A percentile compares a stretch with the other conserved stretches of the same genome.
These are phyloP conservation scores for Phylloscopus trochilus DNA, from an alignment of 2,113 vertebrate genomes.

Conservation along the genomic window DNA sequence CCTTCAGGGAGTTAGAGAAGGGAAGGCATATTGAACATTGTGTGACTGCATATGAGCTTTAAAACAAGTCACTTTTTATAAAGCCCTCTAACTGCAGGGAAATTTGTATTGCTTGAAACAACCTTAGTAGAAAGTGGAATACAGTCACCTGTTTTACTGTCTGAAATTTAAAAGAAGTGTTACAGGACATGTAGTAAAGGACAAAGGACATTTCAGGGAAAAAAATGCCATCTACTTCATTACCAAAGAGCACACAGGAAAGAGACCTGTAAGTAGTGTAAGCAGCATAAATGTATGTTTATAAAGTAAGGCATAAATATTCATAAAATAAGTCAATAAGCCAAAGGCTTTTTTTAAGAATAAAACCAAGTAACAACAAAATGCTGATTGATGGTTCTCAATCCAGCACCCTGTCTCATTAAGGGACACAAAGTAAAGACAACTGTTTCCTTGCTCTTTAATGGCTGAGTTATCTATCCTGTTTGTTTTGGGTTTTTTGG, in stretches of 20 bases:
- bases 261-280: not conserved
- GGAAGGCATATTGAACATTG: not conserved
- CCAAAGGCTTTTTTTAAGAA: not conserved
- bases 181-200: not conserved
- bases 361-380: not conserved
- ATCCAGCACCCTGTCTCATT: not conserved
- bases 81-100: not conserved
- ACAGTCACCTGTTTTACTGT: not conserved
- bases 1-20: not conserved
- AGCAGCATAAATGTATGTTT: not conserved
- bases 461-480: not conserved
- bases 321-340: not conserved
- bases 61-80: not conserved
- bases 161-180: not conserved
- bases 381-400: not conserved
- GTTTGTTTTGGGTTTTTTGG: not conserved
- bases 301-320: not conserved
- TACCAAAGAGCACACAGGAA: not conserved
- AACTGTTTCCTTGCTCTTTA: not conserved
- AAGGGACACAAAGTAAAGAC: not conserved
- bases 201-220: not conserved
- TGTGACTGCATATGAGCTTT: not conserved
- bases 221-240: not conserved
- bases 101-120: not conserved
- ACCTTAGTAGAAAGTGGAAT: not conserved